Percentiles rank a stretch among this genome's conserved stretches.
Conservation (phyloP, 2,888 invertebrate species). For the Patella caerulea region DNA sequence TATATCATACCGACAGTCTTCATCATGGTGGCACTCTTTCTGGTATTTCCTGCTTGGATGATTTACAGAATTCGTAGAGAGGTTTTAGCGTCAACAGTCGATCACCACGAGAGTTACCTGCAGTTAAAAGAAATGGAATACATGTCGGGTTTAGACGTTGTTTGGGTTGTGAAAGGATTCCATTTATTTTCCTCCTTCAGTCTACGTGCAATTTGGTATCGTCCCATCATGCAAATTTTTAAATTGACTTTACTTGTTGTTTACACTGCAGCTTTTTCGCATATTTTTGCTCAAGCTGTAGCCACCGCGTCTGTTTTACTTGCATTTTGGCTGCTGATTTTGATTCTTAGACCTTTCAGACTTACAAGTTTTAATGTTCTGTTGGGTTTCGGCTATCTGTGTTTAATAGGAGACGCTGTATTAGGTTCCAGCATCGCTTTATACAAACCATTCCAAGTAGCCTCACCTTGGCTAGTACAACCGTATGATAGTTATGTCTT, state of each 20-base stretch:
- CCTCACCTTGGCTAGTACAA: conserved; percentile 53
- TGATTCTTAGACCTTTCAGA: conserved; percentile 58
- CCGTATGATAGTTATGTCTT: conserved; percentile 52
- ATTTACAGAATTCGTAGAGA: conserved; percentile 52
- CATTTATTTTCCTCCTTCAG: conserved; percentile 65
- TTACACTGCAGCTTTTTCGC: conserved; percentile 51
- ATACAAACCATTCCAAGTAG: conserved; percentile 32
- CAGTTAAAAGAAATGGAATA: conserved; percentile 66
- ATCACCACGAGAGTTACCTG: conserved; percentile 63
- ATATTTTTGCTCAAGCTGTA: conserved; percentile 51
- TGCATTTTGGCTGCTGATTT: conserved; percentile 40
- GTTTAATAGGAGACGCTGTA: conserved; percentile 49
- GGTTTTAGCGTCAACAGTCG: conserved; percentile 48
- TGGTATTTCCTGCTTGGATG: conserved; percentile 58
- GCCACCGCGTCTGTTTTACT: conserved; percentile 44
- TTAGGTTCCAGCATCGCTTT: conserved; percentile 51
- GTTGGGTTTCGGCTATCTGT: conserved; percentile 49
- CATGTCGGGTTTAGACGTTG: conserved; percentile 61
- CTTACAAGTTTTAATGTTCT: conserved; percentile 58
- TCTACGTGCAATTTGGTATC: conserved; percentile 54
- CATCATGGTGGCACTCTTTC: conserved; percentile 46
- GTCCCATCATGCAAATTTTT: conserved; percentile 50
- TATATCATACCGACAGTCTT: conserved; percentile 51
- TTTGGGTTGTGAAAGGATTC: conserved; percentile 60
- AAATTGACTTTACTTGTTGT: conserved; percentile 53